These are phyloP conservation scores for Oxyteleia sp. DNA, from an alignment of 2,888 invertebrate species.

Conservation along the genomic window DNA sequence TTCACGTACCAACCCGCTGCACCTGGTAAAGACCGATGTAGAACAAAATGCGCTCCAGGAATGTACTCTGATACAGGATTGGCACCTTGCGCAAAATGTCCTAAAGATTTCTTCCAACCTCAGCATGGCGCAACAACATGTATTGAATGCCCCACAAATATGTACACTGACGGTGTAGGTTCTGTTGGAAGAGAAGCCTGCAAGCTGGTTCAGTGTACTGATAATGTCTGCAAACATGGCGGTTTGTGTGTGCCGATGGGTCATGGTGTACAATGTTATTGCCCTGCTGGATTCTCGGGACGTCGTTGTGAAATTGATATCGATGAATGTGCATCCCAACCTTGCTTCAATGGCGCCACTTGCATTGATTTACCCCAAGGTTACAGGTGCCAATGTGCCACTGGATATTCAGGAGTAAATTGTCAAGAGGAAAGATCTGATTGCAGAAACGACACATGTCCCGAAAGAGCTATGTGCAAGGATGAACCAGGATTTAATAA, in stretches of 20 bases:
- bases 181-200: constrained; percentile 95
- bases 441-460: constrained; percentile 96
- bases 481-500: constrained; percentile 96
- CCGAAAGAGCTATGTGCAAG: constrained; percentile 98
- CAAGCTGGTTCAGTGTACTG: constrained; percentile 94
- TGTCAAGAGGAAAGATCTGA: constrained; percentile 98
- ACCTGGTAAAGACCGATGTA: constrained; percentile 93
- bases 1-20: constrained; percentile 98
- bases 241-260: constrained; percentile 96
- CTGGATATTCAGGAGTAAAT: constrained; percentile 96
- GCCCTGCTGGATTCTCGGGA: constrained; percentile 98
- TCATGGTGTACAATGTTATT: constrained; percentile 96
- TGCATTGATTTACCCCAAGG: constrained; percentile 97
- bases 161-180: constrained; percentile 94
- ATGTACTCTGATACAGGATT: constrained; percentile 97
- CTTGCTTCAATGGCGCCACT: constrained; percentile 97
- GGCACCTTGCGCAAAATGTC: constrained; percentile 97
- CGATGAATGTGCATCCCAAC: constrained; percentile 97
- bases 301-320: constrained; percentile 97
- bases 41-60: constrained; percentile 96
- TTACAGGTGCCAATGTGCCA: constrained; percentile 95
- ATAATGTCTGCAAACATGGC: constrained; percentile 96
- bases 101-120: constrained; percentile 96
- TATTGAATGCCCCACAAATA: constrained; percentile 96
- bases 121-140: constrained; percentile 94